These are phyloP conservation scores for Tachina fera DNA, from an alignment of 2,888 invertebrate species.

Conservation along the genomic window DNA sequence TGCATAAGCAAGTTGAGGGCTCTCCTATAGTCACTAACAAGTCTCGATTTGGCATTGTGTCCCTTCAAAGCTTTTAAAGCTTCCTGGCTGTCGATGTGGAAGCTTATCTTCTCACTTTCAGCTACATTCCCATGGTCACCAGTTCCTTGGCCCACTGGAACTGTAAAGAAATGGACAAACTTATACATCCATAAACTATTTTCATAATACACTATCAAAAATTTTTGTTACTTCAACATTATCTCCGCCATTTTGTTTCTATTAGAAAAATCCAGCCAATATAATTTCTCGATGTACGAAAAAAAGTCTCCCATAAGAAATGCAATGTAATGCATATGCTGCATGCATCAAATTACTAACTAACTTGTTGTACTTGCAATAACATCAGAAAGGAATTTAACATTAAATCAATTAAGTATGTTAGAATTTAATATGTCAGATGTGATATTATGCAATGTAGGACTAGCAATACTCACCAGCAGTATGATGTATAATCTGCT, in stretches of 20 bases:
- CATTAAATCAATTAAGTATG: conserved; percentile 55
- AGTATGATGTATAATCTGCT: conserved; percentile 3
- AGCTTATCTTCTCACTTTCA: no score
- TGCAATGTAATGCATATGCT: conserved; percentile 11
- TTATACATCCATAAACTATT: no score
- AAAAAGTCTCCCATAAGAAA: conserved; percentile 20
- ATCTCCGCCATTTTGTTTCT: not conserved
- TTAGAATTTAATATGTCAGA: conserved; percentile 60
- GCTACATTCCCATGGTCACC: no score
- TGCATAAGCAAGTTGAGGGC: no score
- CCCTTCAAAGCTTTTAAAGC: no score
- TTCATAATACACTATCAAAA: no score
- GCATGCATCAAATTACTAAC: conserved; percentile 24
- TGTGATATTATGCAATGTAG: conserved; percentile 48
- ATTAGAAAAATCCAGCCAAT: not conserved
- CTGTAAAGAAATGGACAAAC: no score
- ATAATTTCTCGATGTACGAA: not conserved
- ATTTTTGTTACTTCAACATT: not conserved
- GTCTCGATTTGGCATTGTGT: no score
- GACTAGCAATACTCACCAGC: not conserved
- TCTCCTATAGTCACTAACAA: no score
- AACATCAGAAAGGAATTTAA: conserved; percentile 31
- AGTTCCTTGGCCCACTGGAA: no score
- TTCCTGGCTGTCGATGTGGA: no score
- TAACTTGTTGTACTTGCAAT: not conserved